A percentile compares a stretch with the other conserved stretches of the same genome.
These are phyloP conservation scores for Enhydra lutris DNA, from an alignment of 2,113 vertebrate species.

Conservation along the genomic window DNA sequence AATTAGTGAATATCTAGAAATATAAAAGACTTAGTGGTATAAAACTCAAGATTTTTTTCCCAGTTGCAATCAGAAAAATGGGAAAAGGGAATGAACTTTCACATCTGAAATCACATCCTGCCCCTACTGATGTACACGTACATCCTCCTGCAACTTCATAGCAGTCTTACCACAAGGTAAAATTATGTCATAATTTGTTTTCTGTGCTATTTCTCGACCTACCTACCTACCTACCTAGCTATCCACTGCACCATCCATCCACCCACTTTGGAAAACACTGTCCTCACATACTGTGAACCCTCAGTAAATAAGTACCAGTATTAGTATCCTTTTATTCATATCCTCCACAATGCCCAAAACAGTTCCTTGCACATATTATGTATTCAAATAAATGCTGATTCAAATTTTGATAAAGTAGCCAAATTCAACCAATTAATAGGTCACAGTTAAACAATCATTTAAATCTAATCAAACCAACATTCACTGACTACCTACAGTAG, in stretches of 20 bases:
- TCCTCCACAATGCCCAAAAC: neutral
- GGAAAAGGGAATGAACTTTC: neutral
- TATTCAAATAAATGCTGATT: neutral
- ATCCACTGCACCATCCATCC: neutral
- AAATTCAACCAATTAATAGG: slow-evolving; percentile 12
- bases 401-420: neutral
- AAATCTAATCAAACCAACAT: neutral
- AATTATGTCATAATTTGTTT: neutral
- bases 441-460: neutral
- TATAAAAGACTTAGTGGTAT: neutral
- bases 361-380: neutral
- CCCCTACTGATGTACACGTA: neutral
- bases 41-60: neutral
- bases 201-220: neutral
- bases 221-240: neutral
- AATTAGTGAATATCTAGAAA: neutral
- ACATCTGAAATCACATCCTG: neutral
- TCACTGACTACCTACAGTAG: neutral
- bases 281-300: neutral
- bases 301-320: neutral
- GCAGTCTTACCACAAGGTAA: neutral
- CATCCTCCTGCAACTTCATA: neutral
- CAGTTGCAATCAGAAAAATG: neutral
- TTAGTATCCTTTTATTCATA: neutral
- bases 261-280: neutral